A percentile compares a stretch with the other conserved stretches of the same genome.
phyloP scores from a whole-genome alignment of 53 echinoderm and acorn worm species.

The Actinopyga echinites region DNA sequence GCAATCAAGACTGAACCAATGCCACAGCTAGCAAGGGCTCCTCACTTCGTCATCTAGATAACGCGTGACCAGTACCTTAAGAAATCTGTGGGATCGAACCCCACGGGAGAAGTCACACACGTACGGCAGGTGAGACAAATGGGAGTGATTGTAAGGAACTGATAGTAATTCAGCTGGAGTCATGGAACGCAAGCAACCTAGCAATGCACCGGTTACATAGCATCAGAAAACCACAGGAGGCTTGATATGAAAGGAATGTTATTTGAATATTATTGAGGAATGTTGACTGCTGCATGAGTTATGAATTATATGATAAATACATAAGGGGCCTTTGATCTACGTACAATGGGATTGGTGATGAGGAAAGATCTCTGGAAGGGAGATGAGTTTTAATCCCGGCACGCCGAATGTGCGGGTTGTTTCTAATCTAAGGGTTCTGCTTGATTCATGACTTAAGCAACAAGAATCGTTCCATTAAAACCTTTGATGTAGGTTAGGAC shows the following conservation, averaged over 20 bases:
- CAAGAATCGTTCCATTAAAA: too few species aligned
- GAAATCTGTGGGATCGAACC: too few species aligned
- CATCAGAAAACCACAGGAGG: background rate
- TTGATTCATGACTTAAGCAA: too few species aligned
- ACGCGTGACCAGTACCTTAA: background rate
- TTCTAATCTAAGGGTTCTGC: too few species aligned
- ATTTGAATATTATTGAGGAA: constrained; percentile 23
- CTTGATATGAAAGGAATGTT: constrained; percentile 16
- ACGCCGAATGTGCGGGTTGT: too few species aligned
- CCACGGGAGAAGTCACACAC: too few species aligned
- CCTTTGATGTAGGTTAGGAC: too few species aligned
- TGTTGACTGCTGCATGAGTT: constrained; percentile 1
- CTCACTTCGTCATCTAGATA: background rate
- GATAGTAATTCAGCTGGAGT: too few species aligned
- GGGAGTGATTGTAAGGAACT: too few species aligned
- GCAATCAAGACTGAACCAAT: background rate
- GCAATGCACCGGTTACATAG: background rate
- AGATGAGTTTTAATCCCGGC: too few species aligned
- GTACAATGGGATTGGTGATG: constrained; percentile 5
- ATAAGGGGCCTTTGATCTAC: background rate
- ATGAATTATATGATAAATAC: constrained; percentile 3
- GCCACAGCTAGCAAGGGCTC: background rate
- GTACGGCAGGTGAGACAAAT: too few species aligned
- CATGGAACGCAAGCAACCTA: background rate
- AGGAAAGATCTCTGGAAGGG: too few species aligned